These are phyloP conservation scores for Oreotrochilus melanogaster DNA, from an alignment of 2,113 vertebrate species.

Conservation along the genomic window DNA sequence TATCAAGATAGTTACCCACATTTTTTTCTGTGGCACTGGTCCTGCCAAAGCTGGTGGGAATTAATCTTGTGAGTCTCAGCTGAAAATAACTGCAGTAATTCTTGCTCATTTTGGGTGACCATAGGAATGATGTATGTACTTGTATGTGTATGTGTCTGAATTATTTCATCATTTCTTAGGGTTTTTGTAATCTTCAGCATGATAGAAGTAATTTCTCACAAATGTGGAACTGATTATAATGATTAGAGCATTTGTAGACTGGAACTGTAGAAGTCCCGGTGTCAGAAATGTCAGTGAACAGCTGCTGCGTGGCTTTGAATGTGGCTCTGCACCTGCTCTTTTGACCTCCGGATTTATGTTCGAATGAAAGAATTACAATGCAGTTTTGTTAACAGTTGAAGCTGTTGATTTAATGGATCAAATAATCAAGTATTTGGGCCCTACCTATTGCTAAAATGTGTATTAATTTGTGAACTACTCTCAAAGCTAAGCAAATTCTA, in stretches of 20 bases:
- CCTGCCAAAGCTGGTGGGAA: neutral
- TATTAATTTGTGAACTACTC: neutral
- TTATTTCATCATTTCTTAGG: neutral
- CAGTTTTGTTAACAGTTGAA: neutral
- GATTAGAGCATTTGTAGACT: neutral
- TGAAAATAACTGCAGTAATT: conserved; percentile 26
- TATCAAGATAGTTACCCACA: neutral
- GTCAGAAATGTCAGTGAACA: neutral
- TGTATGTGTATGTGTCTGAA: neutral
- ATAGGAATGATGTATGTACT: neutral
- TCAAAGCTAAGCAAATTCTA: neutral
- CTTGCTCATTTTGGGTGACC: neutral
- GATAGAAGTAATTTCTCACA: neutral
- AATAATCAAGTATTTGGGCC: neutral
- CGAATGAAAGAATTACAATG: neutral
- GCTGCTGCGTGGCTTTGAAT: neutral
- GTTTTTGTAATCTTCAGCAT: neutral
- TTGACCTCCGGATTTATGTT: neutral
- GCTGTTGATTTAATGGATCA: neutral
- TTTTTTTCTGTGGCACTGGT: neutral
- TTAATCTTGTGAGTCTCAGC: neutral
- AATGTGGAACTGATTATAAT: neutral
- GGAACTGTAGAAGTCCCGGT: neutral
- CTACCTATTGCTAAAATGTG: neutral
- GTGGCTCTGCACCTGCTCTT: neutral